A percentile compares a stretch with the other conserved stretches of the same genome.
Conservation (phyloP, 1,140 invertebrate species). For the Aleiodes sp. region DNA sequence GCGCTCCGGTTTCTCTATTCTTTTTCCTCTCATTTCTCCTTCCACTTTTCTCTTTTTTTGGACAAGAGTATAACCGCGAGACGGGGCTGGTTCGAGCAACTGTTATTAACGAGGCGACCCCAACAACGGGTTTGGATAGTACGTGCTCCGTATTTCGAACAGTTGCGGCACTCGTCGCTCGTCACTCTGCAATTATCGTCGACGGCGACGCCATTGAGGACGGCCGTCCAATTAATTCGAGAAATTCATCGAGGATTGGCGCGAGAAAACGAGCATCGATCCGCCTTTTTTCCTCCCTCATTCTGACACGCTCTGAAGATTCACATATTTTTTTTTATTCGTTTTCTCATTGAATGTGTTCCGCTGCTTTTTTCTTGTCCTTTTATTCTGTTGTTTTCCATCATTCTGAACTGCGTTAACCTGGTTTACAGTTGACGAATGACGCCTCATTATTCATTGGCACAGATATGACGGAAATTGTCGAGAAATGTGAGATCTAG, state of each 20-base stretch:
- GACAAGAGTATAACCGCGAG: not conserved
- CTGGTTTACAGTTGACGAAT: not conserved
- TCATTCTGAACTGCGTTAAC: not conserved
- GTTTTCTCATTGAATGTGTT: not conserved
- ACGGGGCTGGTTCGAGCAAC: conserved; percentile 25
- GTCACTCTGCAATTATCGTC: conserved; percentile 32
- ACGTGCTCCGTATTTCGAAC: conserved; percentile 32
- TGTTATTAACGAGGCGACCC: conserved; percentile 31
- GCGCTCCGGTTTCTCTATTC: too few relatives aligned
- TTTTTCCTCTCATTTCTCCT: not conserved
- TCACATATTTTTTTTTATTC: not conserved
- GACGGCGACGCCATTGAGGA: conserved; percentile 25
- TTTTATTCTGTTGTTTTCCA: conserved; percentile 1
- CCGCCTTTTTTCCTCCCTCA: not conserved
- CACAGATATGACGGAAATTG: not conserved
- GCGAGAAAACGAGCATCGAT: conserved; percentile 10
- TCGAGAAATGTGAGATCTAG: not conserved
- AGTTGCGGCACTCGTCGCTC: conserved; percentile 29
- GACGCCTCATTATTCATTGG: not conserved
- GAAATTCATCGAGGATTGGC: conserved; percentile 21
- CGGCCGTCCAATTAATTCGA: conserved; percentile 29
- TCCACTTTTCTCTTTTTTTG: not conserved
- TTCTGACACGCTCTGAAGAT: not conserved
- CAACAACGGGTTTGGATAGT: conserved; percentile 15
- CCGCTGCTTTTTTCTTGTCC: not conserved